Base-by-base conservation (phyloP, 2,113 vertebrate genomes). In the Globicephala melas region DNA sequence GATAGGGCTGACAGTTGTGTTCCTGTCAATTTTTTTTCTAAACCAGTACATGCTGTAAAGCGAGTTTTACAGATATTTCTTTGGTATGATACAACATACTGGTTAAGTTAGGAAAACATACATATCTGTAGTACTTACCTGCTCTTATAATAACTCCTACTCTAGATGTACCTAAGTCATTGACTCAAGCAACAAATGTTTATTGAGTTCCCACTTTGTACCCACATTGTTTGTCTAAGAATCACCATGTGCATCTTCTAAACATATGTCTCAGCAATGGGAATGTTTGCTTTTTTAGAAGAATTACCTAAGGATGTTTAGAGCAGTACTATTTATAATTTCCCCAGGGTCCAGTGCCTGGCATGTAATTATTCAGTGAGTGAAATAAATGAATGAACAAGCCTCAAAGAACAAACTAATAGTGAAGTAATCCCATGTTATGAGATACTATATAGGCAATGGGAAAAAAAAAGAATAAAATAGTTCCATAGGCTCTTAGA, bases 31-130 rank as follows among this genome's bases (percentile, higher is more conserved):
- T 67, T 44, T 82, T 88, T 55, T 58, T 17, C 41, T 18, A 91
- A 89, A 17, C n/a, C 33, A 81, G 4, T 21, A 5, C 18, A 6
- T 63, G 25, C 15, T 23, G 8, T 87, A 90, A 96, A 63, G 89
- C 41, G 68, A 74, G n/a, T 85, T 93, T 65, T 73, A 93, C 28
- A 93, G 86, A 44, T 8, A 70, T 25, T 53, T 76, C n/a, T 94
- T 93, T 93, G 60, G 15, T 62, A 44, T 96, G 87, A 94, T 95
- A 88, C 94, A 84, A 55, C 58, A 92, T 76, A 81, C 92, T 87
- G 91, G 92, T 95, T 70, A 62, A 82, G 14, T 10, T 70, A 94
- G 38, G 36, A 62, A 95, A 97, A 74, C 31, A 94, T 60, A 73
- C 5, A 44, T 50, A 93, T 79, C 62, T 94, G 12, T 31, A 55